A percentile compares a stretch with the other conserved stretches of the same genome.
Conservation (phyloP, 2,113 vertebrate genomes). For the Sander lucioperca region DNA sequence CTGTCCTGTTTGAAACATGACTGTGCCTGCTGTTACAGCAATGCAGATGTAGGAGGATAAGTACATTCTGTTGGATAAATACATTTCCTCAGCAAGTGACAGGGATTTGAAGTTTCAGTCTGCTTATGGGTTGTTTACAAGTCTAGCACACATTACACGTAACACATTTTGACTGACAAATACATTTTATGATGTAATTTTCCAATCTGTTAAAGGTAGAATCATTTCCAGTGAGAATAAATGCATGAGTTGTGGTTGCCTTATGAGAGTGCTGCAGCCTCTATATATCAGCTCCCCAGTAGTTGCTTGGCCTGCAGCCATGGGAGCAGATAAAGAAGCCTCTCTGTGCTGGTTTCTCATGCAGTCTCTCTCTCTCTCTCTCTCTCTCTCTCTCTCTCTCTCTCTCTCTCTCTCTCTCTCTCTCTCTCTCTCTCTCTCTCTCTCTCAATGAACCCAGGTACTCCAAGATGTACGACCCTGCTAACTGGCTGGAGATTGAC, state of each 20-base stretch:
- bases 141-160: neutral
- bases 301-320: slow-evolving; percentile 45
- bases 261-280: slow-evolving; percentile 38
- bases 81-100: slow-evolving; percentile 10
- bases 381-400: neutral
- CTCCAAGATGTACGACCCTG: slow-evolving; percentile 95
- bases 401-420: slow-evolving; percentile 6
- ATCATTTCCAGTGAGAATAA: neutral
- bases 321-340: slow-evolving; percentile 48
- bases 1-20: neutral
- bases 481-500: slow-evolving; percentile 96
- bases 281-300: slow-evolving; percentile 43
- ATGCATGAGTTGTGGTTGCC: slow-evolving; percentile 26
- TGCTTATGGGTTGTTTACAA: neutral
- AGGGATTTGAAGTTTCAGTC: neutral
- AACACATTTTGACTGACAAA: neutral
- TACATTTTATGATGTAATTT: slow-evolving; percentile 7
- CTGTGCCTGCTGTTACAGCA: neutral
- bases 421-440: neutral
- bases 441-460: slow-evolving; percentile 85
- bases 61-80: neutral
- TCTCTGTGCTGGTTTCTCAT: slow-evolving; percentile 59
- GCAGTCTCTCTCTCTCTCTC: slow-evolving; percentile 12
- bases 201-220: slow-evolving; percentile 14
- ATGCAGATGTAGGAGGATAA: neutral